Percentiles rank a stretch among this genome's conserved stretches.
phyloP scores from a whole-genome alignment of 2,888 invertebrate species.

The Pristionchus maxplancki region DNA sequence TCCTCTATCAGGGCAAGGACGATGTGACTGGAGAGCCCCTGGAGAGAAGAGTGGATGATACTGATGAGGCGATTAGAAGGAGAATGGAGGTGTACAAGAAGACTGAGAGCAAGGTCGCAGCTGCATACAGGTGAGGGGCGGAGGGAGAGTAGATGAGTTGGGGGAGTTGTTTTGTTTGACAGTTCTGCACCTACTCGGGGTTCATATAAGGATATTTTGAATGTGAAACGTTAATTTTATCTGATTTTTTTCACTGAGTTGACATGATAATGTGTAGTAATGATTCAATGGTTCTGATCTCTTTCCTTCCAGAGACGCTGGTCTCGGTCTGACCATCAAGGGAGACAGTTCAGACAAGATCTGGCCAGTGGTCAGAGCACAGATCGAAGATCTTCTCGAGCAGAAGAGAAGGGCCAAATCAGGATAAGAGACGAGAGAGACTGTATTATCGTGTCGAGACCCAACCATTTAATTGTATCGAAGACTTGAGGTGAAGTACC shows the following conservation, averaged over 20 bases:
- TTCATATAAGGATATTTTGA: no score
- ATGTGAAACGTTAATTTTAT: no score
- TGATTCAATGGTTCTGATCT: neutral
- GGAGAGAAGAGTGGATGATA: slow-evolving; percentile 52
- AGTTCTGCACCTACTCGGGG: no score
- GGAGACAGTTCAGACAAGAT: slow-evolving; percentile 53
- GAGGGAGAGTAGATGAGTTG: neutral
- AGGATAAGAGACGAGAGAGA: neutral
- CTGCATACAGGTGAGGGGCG: slow-evolving; percentile 47
- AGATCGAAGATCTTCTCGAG: slow-evolving; percentile 50
- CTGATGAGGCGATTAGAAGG: slow-evolving; percentile 51
- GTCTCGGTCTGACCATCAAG: slow-evolving; percentile 51
- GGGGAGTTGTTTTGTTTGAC: neutral
- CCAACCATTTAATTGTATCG: neutral
- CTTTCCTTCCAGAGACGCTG: slow-evolving; percentile 37
- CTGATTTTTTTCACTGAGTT: neutral
- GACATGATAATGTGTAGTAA: neutral
- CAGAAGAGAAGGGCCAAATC: slow-evolving; percentile 23
- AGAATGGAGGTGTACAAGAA: slow-evolving; percentile 52
- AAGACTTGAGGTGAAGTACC: neutral
- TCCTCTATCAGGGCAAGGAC: slow-evolving; percentile 50
- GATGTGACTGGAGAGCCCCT: slow-evolving; percentile 50
- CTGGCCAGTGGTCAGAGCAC: slow-evolving; percentile 50
- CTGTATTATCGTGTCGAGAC: neutral
- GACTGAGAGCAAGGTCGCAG: slow-evolving; percentile 52